Evolutionary conservation across 2,888 invertebrate species (phyloP), one percentile per base, ranked within the genome.

Genomic region (Pollenia amentaria): DNA sequence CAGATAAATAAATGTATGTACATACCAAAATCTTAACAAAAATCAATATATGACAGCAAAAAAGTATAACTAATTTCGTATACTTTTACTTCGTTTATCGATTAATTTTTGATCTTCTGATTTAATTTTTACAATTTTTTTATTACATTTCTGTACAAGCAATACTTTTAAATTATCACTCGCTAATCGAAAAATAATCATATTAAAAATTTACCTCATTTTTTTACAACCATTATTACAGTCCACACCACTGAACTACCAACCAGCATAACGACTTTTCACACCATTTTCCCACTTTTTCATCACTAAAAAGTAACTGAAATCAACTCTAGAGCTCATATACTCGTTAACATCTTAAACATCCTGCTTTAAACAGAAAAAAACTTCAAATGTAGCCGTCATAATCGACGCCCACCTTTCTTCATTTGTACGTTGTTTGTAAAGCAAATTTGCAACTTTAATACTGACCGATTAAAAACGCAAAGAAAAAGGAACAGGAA

Each of bases 351-450:
- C 55, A 76, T 65, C 44, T 77, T 12, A 60, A 64, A 72, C 77
- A 81, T 85, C 80, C 85, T 75, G 81, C 77, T 85, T 62, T 40
- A 48, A 67, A 48, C 18, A 18, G 38, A 42, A 21, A 60, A 51
- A 82, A 21, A 48, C 83, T 60, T 83, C 76, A 87, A 87, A 87
- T 83, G 80, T 76, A 70, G 76, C 70, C 80, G 65, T 72, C 87
- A 80, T 87, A 77, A 84, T 80, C 73, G 73, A 75, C 78, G 78
- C 81, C 83, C 79, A 83, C 85, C 44, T 77, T 70, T 76, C 40
- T 70, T 70, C 21, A 55, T 72, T 12, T 69, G 69, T 12, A 18
- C 48, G 48, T 51, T 51, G 11, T 51, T 62, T 51, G 42, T 40
- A 64, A 69, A 67, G 14, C 44, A 65, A 48, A 40, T 55, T 69